Evolutionary conservation across 1,140 invertebrate species (phyloP), one percentile per base, ranked within the genome.

Genomic region (Potamilus streckersoni): DNA sequence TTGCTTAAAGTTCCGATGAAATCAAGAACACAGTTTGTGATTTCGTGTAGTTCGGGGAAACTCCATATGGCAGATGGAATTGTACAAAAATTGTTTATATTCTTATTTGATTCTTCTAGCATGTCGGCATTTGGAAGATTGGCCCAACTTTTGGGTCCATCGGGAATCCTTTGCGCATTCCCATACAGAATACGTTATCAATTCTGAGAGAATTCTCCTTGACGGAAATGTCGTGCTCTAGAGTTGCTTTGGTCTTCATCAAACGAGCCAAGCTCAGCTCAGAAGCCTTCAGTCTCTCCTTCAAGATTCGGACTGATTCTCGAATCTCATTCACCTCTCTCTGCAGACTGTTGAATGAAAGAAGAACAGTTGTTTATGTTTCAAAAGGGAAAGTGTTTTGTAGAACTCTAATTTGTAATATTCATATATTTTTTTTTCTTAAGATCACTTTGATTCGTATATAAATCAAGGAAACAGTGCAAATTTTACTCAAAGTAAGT

Each of bases 151-250:
- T 89, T 31, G 87, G 88, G 72, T 90, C 89, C 87, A 88, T 89
- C 56, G 89, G 89, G 82, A 89, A 98, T 23, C 95, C 95, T 74
- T 96, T 93, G 73, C 97, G 91, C 79, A 98, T 92, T 27, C 96
- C 95, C 90, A 96, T 94, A 86, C 97, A 97, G 90, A 96, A 95
- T 89, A 97, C 95, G 65, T 94, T 91, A 90, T 98, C 97, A 76
- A 98, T 96, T 84, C 96, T 95, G 61, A 98, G 90, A 13, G 95
- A 94, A 86, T 97, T 96, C 59, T 96, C 93, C 91, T 98, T 98
- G 82, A 95, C 92, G 49, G 95, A 93, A 63, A 98, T 91, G 90
- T 98, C 96, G 68, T 94, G 93, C 89, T 98, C 96, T 27, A 98
- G 90, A 62, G 92, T 93, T 55, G 94, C 93, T 83, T 94, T 93